Percentiles rank a stretch among this genome's conserved stretches.
Evolutionary conservation across 2,888 invertebrate genomes (phyloP).

Genomic region (Cantharis rustica): DNA sequence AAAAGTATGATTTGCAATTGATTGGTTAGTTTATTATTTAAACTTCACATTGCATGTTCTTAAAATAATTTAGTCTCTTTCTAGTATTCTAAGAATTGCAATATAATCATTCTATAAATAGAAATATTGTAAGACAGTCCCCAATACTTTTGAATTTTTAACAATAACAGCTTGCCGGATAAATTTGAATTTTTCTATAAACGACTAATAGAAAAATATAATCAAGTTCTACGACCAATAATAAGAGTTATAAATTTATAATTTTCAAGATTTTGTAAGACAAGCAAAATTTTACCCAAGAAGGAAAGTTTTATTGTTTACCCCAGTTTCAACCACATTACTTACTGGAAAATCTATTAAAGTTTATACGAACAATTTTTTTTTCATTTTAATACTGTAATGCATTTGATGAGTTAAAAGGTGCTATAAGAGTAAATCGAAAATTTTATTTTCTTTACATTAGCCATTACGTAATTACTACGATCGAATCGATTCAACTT

Average conservation of each 20-base stretch:
- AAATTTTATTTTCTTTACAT: background rate
- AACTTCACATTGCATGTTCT: too few relatives aligned
- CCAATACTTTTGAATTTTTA: too few relatives aligned
- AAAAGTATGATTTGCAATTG: too few relatives aligned
- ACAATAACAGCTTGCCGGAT: too few relatives aligned
- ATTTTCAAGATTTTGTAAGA: background rate
- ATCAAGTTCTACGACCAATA: too few relatives aligned
- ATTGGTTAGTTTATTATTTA: too few relatives aligned
- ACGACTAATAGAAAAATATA: too few relatives aligned
- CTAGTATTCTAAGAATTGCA: too few relatives aligned
- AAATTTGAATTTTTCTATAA: too few relatives aligned
- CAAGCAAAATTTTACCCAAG: background rate
- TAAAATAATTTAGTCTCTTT: too few relatives aligned
- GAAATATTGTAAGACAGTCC: too few relatives aligned
- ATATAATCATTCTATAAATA: too few relatives aligned
- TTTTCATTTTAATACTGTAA: background rate
- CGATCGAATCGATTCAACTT: background rate
- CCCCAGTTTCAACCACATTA: background rate
- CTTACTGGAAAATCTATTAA: background rate
- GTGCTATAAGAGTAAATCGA: background rate
- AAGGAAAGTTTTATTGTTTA: background rate
- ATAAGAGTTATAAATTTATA: background rate
- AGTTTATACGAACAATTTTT: background rate
- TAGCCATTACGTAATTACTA: background rate
- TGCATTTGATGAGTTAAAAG: background rate